Percentiles rank a stretch among this genome's conserved stretches.
phyloP scores from a whole-genome alignment of 2,888 invertebrate genomes.

The Mythimna albipuncta region DNA sequence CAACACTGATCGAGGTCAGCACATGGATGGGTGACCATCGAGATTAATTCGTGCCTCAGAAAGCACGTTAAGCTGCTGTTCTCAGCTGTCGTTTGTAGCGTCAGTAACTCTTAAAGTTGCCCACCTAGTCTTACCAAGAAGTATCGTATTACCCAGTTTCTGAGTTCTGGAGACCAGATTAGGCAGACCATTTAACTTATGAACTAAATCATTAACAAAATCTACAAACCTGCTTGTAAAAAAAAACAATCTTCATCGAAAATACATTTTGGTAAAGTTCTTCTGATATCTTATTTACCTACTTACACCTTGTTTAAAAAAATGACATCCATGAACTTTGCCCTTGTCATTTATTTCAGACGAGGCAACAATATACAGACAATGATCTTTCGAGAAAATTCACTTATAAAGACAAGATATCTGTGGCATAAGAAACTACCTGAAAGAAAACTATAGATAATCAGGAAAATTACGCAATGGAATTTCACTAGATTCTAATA shows the following conservation, averaged over 20 bases:
- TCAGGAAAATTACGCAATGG: background rate
- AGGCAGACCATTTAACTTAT: background rate
- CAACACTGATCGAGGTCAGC: background rate
- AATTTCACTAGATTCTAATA: background rate
- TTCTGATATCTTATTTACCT: background rate
- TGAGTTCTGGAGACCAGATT: no score
- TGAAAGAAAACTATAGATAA: background rate
- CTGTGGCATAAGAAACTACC: background rate
- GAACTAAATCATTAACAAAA: background rate
- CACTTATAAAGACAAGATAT: no score
- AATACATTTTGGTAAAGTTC: no score
- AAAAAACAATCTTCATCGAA: background rate
- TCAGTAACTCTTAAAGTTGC: no score
- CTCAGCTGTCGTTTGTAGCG: background rate
- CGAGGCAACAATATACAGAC: background rate
- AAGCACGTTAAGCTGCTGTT: background rate
- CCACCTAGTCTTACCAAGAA: no score
- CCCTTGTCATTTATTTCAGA: conserved; percentile 16
- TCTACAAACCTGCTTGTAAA: background rate
- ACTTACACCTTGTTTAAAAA: background rate
- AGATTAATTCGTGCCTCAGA: background rate
- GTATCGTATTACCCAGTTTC: no score
- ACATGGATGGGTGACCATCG: background rate
- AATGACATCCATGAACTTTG: conserved; percentile 21
- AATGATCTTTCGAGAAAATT: background rate